Percentiles rank a stretch among this genome's conserved stretches.
Evolutionary conservation across 2,113 vertebrate species (phyloP).

Genomic region (Bubalus kerabau): DNA sequence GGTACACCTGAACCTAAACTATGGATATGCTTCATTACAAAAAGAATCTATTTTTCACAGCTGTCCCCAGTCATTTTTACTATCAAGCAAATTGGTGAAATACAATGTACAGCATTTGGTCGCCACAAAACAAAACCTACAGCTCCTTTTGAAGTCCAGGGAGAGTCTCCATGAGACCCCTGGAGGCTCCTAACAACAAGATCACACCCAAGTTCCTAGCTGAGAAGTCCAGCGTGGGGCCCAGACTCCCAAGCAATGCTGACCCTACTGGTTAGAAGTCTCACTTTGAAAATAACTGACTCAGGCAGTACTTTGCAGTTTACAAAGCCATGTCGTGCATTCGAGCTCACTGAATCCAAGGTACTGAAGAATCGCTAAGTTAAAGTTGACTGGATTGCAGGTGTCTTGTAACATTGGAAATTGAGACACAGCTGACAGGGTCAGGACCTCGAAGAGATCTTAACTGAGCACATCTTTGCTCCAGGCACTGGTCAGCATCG

Average conservation of each 20-base stretch:
- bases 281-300: neutral
- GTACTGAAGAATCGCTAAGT: no score
- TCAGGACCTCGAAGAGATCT: neutral
- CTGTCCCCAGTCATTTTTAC: neutral
- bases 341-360: neutral
- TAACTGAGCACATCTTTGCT: neutral
- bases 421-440: neutral
- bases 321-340: neutral
- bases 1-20: neutral
- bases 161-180: neutral
- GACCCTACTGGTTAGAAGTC: neutral
- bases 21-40: neutral
- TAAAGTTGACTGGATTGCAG: neutral
- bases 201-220: fast-evolving
- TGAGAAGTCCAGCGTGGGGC: neutral
- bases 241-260: neutral
- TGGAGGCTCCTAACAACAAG: neutral
- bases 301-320: neutral
- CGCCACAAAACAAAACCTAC: neutral
- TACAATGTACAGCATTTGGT: fast-evolving
- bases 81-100: no score
- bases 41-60: neutral
- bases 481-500: neutral
- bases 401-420: neutral
- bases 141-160: neutral